Evolutionary conservation across 2,888 invertebrate species (phyloP).

Genomic region (Neelides folsomi): DNA sequence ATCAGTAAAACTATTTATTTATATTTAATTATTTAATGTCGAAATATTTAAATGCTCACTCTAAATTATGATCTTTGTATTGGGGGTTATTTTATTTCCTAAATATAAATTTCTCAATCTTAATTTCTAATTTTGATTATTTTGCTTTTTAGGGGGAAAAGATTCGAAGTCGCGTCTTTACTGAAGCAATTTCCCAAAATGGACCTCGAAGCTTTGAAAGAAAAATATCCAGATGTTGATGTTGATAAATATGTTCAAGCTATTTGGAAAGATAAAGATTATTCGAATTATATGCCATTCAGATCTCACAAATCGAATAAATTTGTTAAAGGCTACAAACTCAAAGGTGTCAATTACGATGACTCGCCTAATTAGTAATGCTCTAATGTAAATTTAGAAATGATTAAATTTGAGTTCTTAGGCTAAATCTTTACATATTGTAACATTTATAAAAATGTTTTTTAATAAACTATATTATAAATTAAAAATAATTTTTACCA

Average conservation of each 20-base stretch:
- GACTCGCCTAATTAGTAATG: too few species aligned
- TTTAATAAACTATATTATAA: too few species aligned
- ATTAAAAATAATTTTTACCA: too few species aligned
- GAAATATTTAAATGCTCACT: background rate
- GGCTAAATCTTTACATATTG: too few species aligned
- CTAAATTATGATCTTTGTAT: too few species aligned
- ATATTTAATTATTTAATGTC: background rate
- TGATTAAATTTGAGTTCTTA: too few species aligned
- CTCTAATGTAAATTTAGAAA: too few species aligned
- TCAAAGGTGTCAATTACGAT: too few species aligned
- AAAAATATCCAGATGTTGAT: constrained; percentile 62
- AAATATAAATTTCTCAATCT: constrained; percentile 15
- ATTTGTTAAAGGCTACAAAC: too few species aligned
- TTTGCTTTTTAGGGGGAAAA: constrained; percentile 35
- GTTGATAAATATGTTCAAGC: constrained; percentile 49
- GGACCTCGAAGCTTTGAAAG: constrained; percentile 54
- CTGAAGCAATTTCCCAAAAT: constrained; percentile 63
- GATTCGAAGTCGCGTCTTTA: constrained; percentile 38
- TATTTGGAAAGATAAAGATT: constrained; percentile 1
- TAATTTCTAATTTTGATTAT: constrained; percentile 44
- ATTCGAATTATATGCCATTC: constrained; percentile 1
- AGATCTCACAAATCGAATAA: background rate
- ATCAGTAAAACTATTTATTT: too few species aligned
- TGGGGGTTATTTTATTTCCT: too few species aligned
- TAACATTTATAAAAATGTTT: too few species aligned